These are phyloP conservation scores for Rhingia rostrata DNA, from an alignment of 2,888 invertebrate genomes.

Conservation along the genomic window DNA sequence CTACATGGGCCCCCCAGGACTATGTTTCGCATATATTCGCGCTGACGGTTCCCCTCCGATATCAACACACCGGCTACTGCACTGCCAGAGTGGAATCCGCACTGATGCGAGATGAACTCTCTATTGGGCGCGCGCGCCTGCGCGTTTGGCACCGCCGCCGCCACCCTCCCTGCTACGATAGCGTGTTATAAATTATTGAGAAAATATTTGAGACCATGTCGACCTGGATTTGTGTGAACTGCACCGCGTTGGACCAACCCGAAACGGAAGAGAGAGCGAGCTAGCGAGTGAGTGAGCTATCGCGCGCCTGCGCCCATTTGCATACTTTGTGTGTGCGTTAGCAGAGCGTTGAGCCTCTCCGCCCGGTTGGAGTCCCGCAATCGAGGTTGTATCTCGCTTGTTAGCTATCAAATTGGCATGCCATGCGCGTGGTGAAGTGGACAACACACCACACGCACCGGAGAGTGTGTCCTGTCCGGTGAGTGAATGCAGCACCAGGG, in stretches of 20 bases:
- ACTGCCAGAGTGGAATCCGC: conserved; percentile 43
- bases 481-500: conserved; percentile 22
- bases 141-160: neutral
- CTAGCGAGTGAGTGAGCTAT: neutral
- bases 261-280: no score
- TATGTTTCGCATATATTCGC: conserved; percentile 47
- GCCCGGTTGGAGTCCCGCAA: conserved; percentile 66
- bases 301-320: conserved; percentile 57
- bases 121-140: neutral
- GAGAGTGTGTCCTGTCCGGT: conserved; percentile 51
- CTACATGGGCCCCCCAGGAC: conserved; percentile 72
- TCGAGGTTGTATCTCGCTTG: conserved; percentile 72
- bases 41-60: conserved; percentile 22
- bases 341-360: conserved; percentile 14
- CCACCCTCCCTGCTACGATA: conserved; percentile 1
- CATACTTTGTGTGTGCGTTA: conserved; percentile 52
- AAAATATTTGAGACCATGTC: conserved; percentile 75
- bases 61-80: conserved; percentile 65
- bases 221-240: conserved; percentile 70
- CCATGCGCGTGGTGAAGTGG: conserved; percentile 62
- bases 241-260: neutral
- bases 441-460: conserved; percentile 67
- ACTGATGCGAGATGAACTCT: conserved; percentile 58
- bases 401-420: conserved; percentile 75
- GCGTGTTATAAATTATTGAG: conserved; percentile 73